A percentile compares a stretch with the other conserved stretches of the same genome.
phyloP scores from a whole-genome alignment of 2,888 invertebrate species.

The Zele albiditarsus region DNA sequence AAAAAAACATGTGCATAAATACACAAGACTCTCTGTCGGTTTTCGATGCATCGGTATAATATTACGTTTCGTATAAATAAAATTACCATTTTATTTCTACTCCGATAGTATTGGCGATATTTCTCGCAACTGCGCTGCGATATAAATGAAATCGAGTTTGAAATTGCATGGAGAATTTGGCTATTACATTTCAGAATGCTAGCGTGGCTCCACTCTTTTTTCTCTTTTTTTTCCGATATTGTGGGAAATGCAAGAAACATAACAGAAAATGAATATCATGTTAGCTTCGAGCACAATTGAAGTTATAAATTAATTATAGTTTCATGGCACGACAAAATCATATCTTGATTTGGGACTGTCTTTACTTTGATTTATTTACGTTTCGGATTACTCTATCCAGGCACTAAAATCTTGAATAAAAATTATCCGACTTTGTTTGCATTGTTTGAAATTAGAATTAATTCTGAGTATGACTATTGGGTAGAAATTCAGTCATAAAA shows the following conservation, averaged over 20 bases:
- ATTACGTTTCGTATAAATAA: conserved; percentile 35
- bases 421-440: conserved; percentile 52
- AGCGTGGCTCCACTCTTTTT: neutral
- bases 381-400: conserved; percentile 70
- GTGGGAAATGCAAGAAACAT: neutral
- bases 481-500: neutral
- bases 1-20: neutral
- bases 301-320: neutral
- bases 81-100: conserved; percentile 41
- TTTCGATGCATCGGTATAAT: conserved; percentile 34
- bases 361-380: conserved; percentile 34
- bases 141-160: conserved; percentile 32
- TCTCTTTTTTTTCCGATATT: conserved; percentile 5
- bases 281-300: conserved; percentile 16
- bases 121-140: conserved; percentile 2
- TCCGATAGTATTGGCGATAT: conserved; percentile 11
- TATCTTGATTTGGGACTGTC: neutral
- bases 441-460: conserved; percentile 33
- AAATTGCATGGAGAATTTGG: conserved; percentile 31
- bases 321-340: conserved; percentile 14
- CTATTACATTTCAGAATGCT: conserved; percentile 4
- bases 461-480: conserved; percentile 10
- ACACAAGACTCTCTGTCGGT: neutral
- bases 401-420: conserved; percentile 65
- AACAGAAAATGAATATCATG: conserved; percentile 4